Base-by-base conservation (phyloP, 2,888 invertebrate genomes). In the Tricholauxania praeusta region DNA sequence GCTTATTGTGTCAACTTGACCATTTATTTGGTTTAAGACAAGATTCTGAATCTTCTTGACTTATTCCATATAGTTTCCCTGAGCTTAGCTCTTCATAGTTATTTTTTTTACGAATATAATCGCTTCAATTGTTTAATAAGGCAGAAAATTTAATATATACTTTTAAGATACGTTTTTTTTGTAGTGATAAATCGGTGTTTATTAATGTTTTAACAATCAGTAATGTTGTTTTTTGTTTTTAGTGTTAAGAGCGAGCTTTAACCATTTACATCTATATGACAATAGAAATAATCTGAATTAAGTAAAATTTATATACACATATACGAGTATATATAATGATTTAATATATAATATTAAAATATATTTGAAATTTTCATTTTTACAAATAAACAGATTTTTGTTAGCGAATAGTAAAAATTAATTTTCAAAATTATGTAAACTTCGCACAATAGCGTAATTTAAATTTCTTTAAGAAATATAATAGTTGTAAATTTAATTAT, bases 381-480 rank as follows among this genome's bases (percentile, higher is more conserved):
- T 66, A 66, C 65, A 53, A 66, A 52, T 66, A 39, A 66, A 66
- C 53, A 66, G 39, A 39, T 39, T 39, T 39, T 39, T 51, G 51
- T 32, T 65, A 66, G 52, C 39, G 47, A 67, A 47, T 55, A 67
- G 19, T 55, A 55, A 55, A 64, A 57, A 67, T 47, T 19, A 47
- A 67, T 55, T 67, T 67, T 65, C 65, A 71, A 83, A 81, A 82
- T 80, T 80, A 81, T 81, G 79, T 75, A 84, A 84, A 84, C 85
- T 82, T 84, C 84, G 85, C 85, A 82, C 78, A 84, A 84, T 84
- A 82, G 84, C 85, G 84, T 80, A 84, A 85, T 84, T 84, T 82
- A 82, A 84, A 84, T 84, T 84, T 84, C 84, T 84, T 84, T 84
- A 85, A 84, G 84, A 84, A 84, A 84, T 85, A 85, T 84, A 82